A percentile compares a stretch with the other conserved stretches of the same genome.
Conservation (phyloP, 2,113 vertebrate genomes). For the Ammodytes dubius region DNA sequence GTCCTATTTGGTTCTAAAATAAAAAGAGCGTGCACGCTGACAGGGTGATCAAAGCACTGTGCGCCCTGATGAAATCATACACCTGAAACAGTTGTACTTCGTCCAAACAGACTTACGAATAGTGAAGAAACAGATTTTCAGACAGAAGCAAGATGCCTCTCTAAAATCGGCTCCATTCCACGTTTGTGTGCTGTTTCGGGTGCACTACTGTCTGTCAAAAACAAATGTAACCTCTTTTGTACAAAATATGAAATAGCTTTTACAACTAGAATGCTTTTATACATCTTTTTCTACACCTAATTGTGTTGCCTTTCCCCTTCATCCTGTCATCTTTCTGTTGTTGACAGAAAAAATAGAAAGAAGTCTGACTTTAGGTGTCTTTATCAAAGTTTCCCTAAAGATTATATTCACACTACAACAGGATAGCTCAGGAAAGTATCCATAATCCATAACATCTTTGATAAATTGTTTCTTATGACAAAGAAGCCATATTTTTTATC, state of each 20-base stretch:
- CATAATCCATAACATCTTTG: constrained; percentile 27
- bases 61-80: constrained; percentile 62
- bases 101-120: constrained; percentile 56
- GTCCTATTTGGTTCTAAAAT: constrained; percentile 76
- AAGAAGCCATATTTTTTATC: constrained; percentile 28
- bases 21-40: constrained; percentile 69
- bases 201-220: constrained; percentile 28
- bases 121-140: constrained; percentile 52
- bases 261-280: neutral
- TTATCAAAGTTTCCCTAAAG: constrained; percentile 19
- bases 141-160: constrained; percentile 30
- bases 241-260: constrained; percentile 44
- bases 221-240: constrained; percentile 19
- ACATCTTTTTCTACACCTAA: neutral
- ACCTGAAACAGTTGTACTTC: constrained; percentile 68
- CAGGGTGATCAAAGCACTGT: constrained; percentile 74
- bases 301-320: neutral
- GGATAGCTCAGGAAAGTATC: constrained; percentile 32
- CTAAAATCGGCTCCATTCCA: constrained; percentile 23
- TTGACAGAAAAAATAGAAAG: constrained; percentile 5
- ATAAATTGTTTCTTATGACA: constrained; percentile 38
- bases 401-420: constrained; percentile 25
- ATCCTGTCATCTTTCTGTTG: constrained; percentile 15
- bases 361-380: constrained; percentile 8
- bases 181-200: constrained; percentile 5